Percentiles rank a stretch among this genome's conserved stretches.
These are phyloP conservation scores for Cordylochernes scorpioides DNA, from an alignment of 2,888 invertebrate species.

Conservation along the genomic window DNA sequence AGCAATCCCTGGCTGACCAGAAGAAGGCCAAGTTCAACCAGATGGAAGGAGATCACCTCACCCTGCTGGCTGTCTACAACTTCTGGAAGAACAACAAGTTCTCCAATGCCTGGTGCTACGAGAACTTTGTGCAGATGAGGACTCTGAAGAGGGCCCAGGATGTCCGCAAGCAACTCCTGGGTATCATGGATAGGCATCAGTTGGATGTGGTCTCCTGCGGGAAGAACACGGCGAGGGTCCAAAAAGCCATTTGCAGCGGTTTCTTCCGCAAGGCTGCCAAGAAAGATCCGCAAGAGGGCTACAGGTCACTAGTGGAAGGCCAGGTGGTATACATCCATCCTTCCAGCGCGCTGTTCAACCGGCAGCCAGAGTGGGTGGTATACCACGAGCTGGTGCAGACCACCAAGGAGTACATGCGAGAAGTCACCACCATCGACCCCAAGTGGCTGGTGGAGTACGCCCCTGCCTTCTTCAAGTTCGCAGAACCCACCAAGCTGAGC, in stretches of 20 bases:
- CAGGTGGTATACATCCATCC: constrained; percentile 98
- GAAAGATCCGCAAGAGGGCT: constrained; percentile 91
- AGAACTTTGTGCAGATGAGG: constrained; percentile 91
- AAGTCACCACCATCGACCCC: constrained; percentile 84
- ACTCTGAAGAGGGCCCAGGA: constrained; percentile 91
- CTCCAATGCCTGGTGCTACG: constrained; percentile 96
- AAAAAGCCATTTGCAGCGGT: constrained; percentile 88
- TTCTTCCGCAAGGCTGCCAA: constrained; percentile 97
- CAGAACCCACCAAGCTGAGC: constrained; percentile 89
- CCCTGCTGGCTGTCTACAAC: constrained; percentile 88
- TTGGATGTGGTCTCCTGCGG: constrained; percentile 88
- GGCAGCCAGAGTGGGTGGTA: constrained; percentile 98
- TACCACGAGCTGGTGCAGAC: constrained; percentile 96
- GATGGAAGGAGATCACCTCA: constrained; percentile 89
- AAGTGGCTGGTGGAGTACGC: constrained; percentile 98
- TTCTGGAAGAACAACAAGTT: constrained; percentile 99
- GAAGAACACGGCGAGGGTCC: constrained; percentile 75
- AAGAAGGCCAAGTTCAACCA: constrained; percentile 99
- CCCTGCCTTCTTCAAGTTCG: constrained; percentile 94
- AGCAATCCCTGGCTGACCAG: constrained; percentile 87
- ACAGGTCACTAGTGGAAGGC: constrained; percentile 83
- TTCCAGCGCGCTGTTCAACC: constrained; percentile 82
- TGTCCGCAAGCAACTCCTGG: constrained; percentile 82
- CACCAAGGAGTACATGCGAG: constrained; percentile 96
- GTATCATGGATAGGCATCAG: constrained; percentile 90